Percentiles rank a stretch among this genome's conserved stretches.
phyloP scores from a whole-genome alignment of 1,140 invertebrate species.

The Lepidostoma basale region DNA sequence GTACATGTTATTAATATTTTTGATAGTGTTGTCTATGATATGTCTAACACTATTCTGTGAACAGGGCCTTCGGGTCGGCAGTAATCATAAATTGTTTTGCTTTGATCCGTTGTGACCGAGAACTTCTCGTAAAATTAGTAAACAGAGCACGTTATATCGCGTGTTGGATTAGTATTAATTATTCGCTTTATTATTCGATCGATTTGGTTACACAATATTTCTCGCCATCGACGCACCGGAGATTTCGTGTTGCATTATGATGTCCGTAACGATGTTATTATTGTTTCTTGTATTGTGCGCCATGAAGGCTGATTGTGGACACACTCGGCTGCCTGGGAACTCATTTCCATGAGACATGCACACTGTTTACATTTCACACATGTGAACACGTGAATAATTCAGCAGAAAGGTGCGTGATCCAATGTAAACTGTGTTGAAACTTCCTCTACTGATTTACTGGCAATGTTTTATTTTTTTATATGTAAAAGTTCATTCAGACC shows the following conservation, averaged over 20 bases:
- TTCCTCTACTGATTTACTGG: no score
- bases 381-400: slow-evolving; percentile 11
- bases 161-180: not conserved
- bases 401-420: slow-evolving; percentile 2
- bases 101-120: no score
- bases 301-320: not conserved
- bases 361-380: not conserved
- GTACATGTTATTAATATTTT: no score
- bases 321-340: slow-evolving; percentile 3
- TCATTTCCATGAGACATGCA: not conserved
- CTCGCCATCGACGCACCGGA: not conserved
- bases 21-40: no score
- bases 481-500: no score
- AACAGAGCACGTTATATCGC: not conserved
- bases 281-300: not conserved
- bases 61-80: no score
- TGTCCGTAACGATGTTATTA: not conserved
- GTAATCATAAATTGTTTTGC: no score
- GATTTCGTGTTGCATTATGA: not conserved
- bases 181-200: not conserved
- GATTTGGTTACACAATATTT: no score
- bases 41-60: no score
- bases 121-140: no score
- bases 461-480: no score
- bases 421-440: not conserved